phyloP scores from a whole-genome alignment of 2,888 invertebrate genomes.

The Lasioglossum leucozonium region DNA sequence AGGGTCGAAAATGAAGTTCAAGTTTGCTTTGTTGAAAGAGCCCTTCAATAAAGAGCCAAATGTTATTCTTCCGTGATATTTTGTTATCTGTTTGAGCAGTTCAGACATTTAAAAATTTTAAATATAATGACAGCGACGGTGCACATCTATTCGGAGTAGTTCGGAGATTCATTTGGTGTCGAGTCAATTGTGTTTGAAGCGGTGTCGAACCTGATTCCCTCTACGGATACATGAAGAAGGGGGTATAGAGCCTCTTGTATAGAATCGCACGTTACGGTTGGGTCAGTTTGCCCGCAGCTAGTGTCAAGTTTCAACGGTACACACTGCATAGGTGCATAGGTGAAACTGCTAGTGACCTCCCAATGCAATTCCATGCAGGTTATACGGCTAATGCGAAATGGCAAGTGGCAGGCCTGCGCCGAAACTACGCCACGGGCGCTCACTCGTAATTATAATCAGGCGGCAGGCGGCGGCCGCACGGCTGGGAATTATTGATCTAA shows the following conservation, averaged over 20 bases:
- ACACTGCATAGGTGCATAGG: neutral
- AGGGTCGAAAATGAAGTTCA: neutral
- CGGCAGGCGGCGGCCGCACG: constrained; percentile 16
- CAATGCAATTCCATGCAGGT: constrained; percentile 49
- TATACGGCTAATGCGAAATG: constrained; percentile 62
- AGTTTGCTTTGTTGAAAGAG: neutral
- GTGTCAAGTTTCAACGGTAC: constrained; percentile 50
- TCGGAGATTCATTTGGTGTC: neutral
- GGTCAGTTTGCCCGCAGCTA: constrained; percentile 27
- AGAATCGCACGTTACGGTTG: constrained; percentile 36
- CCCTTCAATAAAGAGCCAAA: neutral
- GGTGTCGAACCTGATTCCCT: constrained; percentile 31
- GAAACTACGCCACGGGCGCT: constrained; percentile 31
- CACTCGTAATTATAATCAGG: constrained; percentile 62
- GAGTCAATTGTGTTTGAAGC: constrained; percentile 6
- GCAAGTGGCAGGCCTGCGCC: constrained; percentile 56
- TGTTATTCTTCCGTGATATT: neutral
- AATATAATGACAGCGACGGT: neutral
- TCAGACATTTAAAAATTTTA: neutral
- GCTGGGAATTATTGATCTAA: constrained; percentile 56
- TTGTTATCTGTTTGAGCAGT: neutral
- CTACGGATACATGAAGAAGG: neutral
- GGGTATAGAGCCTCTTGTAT: constrained; percentile 34
- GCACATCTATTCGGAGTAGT: neutral
- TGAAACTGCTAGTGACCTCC: constrained; percentile 41